These are phyloP conservation scores for Apotomis turbidana DNA, from an alignment of 2,888 invertebrate genomes.

Conservation along the genomic window DNA sequence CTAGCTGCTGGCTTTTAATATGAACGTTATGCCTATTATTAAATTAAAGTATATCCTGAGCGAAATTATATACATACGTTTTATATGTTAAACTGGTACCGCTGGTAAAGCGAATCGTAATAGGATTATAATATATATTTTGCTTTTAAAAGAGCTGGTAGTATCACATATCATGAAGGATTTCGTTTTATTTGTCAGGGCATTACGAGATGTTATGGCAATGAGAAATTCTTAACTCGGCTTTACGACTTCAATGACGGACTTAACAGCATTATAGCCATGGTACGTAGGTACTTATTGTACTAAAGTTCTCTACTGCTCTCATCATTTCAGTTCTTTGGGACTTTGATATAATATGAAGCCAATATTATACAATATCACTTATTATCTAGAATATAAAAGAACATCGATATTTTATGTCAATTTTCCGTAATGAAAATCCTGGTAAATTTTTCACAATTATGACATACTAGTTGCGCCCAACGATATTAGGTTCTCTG, in stretches of 20 bases:
- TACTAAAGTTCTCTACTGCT: conserved; percentile 30
- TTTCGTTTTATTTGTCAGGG: conserved; percentile 61
- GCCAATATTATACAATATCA: too few species aligned
- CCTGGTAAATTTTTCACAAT: too few species aligned
- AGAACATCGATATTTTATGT: too few species aligned
- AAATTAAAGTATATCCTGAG: not conserved
- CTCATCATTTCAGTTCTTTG: not conserved
- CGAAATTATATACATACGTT: not conserved
- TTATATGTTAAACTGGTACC: not conserved
- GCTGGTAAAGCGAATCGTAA: conserved; percentile 6
- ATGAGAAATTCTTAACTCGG: conserved; percentile 74
- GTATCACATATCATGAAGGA: conserved; percentile 51
- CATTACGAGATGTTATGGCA: conserved; percentile 62
- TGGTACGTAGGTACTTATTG: conserved; percentile 62
- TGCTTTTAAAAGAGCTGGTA: conserved; percentile 51
- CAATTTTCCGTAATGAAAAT: too few species aligned
- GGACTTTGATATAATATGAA: not conserved
- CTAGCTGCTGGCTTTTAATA: too few species aligned
- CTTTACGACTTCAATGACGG: conserved; percentile 75
- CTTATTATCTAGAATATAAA: not conserved
- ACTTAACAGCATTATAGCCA: conserved; percentile 71
- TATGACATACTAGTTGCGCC: too few species aligned
- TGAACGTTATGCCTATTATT: too few species aligned
- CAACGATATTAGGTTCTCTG: too few species aligned
- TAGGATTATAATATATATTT: conserved; percentile 50